A percentile compares a stretch with the other conserved stretches of the same genome.
Conservation (phyloP, 1,140 invertebrate species). For the roundworm (Caenorhabditis elegans) region DNA sequence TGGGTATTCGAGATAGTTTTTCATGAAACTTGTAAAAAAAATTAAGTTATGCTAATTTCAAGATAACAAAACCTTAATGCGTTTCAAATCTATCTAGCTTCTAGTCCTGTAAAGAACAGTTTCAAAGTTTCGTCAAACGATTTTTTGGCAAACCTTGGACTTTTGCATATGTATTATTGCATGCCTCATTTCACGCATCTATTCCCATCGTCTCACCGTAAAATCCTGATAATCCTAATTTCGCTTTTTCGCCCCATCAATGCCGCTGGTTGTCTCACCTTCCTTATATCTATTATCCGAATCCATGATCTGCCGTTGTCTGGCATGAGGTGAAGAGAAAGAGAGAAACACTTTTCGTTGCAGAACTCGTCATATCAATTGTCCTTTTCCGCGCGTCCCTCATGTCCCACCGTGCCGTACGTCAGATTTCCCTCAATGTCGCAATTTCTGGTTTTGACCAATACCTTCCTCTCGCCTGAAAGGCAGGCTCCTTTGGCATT, state of each 20-base stretch:
- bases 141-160: neutral
- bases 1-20: no score
- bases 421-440: neutral
- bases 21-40: no score
- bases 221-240: constrained; percentile 28
- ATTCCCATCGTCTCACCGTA: neutral
- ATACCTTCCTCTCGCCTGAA: neutral
- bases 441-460: constrained; percentile 22
- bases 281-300: constrained; percentile 13
- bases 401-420: constrained; percentile 20
- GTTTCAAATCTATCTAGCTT: no score
- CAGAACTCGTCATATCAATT: constrained; percentile 33
- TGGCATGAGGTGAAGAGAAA: constrained; percentile 1
- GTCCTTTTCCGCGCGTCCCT: constrained; percentile 11
- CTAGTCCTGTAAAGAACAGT: no score
- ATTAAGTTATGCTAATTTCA: no score
- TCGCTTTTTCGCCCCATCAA: neutral
- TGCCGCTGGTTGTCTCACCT: neutral
- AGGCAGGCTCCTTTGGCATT: constrained; percentile 12
- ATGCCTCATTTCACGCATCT: neutral
- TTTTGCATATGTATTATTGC: neutral
- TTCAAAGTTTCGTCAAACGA: neutral
- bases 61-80: no score
- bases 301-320: neutral
- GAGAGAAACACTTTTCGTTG: neutral